phyloP scores from a whole-genome alignment of 2,888 invertebrate species.

The Hyppa rectilinea region DNA sequence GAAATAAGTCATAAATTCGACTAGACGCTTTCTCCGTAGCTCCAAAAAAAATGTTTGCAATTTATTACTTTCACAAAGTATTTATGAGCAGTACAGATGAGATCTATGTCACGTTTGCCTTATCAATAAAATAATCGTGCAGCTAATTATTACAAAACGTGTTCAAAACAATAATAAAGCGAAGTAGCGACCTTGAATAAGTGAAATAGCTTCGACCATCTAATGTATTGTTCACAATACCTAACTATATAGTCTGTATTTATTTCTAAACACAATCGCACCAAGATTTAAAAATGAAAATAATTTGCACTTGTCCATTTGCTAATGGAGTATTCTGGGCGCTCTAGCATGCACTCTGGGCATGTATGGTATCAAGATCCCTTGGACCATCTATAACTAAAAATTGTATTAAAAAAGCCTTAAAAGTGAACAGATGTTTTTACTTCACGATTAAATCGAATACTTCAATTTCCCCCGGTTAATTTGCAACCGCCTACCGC shows the following conservation, averaged over 20 bases:
- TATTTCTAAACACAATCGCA: neutral
- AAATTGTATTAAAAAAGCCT: neutral
- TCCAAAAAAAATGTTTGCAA: neutral
- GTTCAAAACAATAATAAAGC: neutral
- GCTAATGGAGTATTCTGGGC: too few species aligned
- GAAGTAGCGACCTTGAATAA: constrained; percentile 10
- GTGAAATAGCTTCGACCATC: constrained; percentile 11
- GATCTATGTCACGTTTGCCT: neutral
- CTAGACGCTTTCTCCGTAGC: neutral
- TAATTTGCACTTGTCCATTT: neutral
- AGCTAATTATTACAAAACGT: constrained; percentile 25
- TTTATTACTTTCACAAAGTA: neutral
- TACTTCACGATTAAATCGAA: neutral
- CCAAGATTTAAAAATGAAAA: neutral
- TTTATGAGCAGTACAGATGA: too few species aligned
- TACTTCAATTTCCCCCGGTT: neutral
- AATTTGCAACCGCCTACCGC: neutral
- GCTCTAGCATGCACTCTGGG: too few species aligned
- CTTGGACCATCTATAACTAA: too few species aligned
- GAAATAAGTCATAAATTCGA: too few species aligned
- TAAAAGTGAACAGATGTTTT: neutral
- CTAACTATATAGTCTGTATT: neutral
- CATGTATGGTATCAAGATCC: too few species aligned
- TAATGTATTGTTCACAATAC: constrained; percentile 13
- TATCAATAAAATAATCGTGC: constrained; percentile 3